phyloP scores from a whole-genome alignment of 2,888 invertebrate species.

The Myopa tessellatipennis region DNA sequence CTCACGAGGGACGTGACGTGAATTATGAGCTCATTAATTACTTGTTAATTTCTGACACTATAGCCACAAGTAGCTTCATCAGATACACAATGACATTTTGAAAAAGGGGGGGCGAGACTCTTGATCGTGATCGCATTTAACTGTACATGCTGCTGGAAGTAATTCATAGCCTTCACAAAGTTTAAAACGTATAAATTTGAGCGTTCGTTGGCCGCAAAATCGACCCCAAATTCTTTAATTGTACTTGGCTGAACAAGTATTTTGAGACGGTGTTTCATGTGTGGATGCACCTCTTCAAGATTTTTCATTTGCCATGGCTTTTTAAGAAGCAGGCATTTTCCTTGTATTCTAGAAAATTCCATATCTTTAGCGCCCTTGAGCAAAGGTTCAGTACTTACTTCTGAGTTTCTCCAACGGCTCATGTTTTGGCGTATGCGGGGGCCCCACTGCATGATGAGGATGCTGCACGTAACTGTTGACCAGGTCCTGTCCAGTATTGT shows the following conservation, averaged over 20 bases:
- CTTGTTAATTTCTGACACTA: conserved; percentile 59
- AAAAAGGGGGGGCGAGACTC: not conserved
- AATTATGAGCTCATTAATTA: conserved; percentile 64
- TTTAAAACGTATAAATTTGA: conserved; percentile 52
- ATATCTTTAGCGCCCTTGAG: not conserved
- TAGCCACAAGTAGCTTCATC: too few species aligned
- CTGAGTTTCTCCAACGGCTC: conserved; percentile 80
- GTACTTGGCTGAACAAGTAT: too few species aligned
- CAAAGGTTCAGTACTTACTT: conserved; percentile 69
- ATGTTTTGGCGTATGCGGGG: conserved; percentile 72
- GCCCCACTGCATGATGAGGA: conserved; percentile 72
- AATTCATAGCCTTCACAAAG: conserved; percentile 18
- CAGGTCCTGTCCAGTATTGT: conserved; percentile 67
- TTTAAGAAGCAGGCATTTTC: too few species aligned
- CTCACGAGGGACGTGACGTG: conserved; percentile 42
- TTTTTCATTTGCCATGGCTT: too few species aligned
- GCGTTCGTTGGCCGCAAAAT: conserved; percentile 59
- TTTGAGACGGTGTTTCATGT: too few species aligned
- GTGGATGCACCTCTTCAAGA: too few species aligned
- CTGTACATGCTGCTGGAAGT: not conserved
- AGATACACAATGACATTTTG: not conserved
- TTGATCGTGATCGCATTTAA: conserved; percentile 24
- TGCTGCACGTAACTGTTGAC: conserved; percentile 69
- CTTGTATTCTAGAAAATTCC: too few species aligned
- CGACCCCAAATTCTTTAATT: conserved; percentile 20